Evolutionary conservation across 2,113 vertebrate species (phyloP).

Genomic region (Phocoena phocoena): DNA sequence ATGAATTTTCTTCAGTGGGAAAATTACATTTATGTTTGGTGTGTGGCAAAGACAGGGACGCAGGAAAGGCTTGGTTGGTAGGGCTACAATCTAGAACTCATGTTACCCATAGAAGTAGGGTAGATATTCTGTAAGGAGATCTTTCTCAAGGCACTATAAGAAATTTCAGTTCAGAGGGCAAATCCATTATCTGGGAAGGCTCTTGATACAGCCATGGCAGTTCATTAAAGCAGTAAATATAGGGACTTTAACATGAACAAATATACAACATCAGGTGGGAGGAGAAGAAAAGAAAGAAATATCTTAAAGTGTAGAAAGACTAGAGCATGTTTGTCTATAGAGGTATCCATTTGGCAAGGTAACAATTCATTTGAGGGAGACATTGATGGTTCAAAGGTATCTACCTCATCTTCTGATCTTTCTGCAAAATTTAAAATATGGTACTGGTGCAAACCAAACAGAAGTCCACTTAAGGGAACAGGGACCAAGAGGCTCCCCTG

Average conservation of each 20-base stretch:
- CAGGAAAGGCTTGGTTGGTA: background rate
- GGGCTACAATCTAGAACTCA: background rate
- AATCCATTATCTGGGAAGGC: background rate
- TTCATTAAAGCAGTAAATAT: background rate
- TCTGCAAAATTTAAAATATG: background rate
- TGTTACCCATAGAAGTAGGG: background rate
- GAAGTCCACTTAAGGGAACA: background rate
- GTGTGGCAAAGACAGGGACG: background rate
- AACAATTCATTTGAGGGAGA: background rate
- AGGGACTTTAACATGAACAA: background rate
- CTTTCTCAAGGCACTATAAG: background rate
- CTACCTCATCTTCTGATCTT: background rate
- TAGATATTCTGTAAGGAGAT: background rate
- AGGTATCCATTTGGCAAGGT: background rate
- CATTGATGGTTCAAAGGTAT: background rate
- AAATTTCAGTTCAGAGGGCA: background rate
- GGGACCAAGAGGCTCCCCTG: background rate
- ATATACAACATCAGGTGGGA: background rate
- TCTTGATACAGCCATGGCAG: background rate
- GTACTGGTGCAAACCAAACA: background rate
- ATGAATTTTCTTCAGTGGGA: background rate
- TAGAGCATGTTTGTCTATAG: background rate
- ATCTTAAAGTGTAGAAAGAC: background rate
- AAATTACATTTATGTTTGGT: background rate
- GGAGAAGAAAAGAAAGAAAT: background rate